Evolutionary conservation across 2,888 invertebrate genomes (phyloP).

Genomic region (Pherbina coryleti): DNA sequence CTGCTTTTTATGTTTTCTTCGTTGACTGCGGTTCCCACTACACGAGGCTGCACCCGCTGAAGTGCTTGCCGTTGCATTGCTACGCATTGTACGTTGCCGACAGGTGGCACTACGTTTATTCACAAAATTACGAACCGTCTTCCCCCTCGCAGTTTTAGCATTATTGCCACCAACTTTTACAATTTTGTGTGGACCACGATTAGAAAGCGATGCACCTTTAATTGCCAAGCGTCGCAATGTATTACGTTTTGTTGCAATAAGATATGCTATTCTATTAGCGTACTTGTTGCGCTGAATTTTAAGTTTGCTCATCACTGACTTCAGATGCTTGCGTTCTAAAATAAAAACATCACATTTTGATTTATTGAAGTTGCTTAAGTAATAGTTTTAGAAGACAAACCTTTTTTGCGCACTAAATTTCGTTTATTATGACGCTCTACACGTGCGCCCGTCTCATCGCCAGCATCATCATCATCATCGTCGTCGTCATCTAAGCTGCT

Average conservation of each 20-base stretch:
- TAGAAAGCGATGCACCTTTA: slow-evolving; percentile 70
- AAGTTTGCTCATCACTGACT: slow-evolving; percentile 66
- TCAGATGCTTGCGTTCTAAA: slow-evolving; percentile 68
- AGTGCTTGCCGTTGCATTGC: slow-evolving; percentile 36
- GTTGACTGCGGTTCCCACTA: slow-evolving; percentile 41
- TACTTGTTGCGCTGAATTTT: slow-evolving; percentile 70
- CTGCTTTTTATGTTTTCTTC: slow-evolving; percentile 51
- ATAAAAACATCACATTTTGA: slow-evolving; percentile 26
- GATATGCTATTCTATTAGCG: slow-evolving; percentile 79
- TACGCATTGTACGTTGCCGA: neutral
- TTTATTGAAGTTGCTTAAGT: too few species aligned
- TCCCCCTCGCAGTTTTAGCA: neutral
- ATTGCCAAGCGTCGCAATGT: slow-evolving; percentile 76
- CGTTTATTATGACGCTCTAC: slow-evolving; percentile 41
- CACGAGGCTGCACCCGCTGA: slow-evolving; percentile 36
- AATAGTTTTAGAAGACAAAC: slow-evolving; percentile 21
- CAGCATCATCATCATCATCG: slow-evolving; percentile 44
- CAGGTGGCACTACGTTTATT: slow-evolving; percentile 39
- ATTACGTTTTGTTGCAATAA: slow-evolving; percentile 80
- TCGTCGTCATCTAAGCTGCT: slow-evolving; percentile 47
- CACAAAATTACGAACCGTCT: slow-evolving; percentile 33
- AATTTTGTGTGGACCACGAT: slow-evolving; percentile 57
- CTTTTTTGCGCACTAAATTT: slow-evolving; percentile 42
- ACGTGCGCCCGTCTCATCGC: slow-evolving; percentile 28
- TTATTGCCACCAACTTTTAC: slow-evolving; percentile 41